These are phyloP conservation scores for Exephanes ischioxanthus DNA, from an alignment of 2,888 invertebrate genomes.

Conservation along the genomic window DNA sequence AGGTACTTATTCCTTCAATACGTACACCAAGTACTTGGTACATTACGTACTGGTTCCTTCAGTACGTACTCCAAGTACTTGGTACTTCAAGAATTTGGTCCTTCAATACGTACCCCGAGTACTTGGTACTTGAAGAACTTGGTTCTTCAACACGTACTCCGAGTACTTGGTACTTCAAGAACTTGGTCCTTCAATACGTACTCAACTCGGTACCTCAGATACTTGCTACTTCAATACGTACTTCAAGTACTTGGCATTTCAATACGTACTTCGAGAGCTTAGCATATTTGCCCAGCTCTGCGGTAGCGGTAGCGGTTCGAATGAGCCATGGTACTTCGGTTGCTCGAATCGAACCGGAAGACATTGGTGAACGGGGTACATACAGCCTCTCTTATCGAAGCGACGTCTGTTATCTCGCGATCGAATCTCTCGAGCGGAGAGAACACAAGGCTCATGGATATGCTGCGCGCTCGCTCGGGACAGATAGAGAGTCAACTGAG, in stretches of 20 bases:
- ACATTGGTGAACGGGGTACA: conserved; percentile 30
- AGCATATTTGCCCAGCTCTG: neutral
- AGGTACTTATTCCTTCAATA: too few species aligned
- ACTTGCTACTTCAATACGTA: neutral
- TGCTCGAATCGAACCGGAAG: conserved; percentile 50
- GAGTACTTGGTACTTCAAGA: too few species aligned
- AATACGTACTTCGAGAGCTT: neutral
- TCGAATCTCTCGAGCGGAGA: conserved; percentile 51
- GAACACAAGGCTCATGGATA: conserved; percentile 34
- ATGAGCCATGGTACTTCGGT: neutral
- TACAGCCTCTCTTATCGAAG: conserved; percentile 43
- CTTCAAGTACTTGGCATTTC: neutral
- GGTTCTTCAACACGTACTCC: too few species aligned
- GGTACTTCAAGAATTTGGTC: too few species aligned
- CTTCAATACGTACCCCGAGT: too few species aligned
- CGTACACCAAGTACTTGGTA: neutral
- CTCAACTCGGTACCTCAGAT: too few species aligned
- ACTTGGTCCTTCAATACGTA: too few species aligned
- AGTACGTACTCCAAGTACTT: too few species aligned
- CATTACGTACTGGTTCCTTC: too few species aligned
- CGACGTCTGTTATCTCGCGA: conserved; percentile 52
- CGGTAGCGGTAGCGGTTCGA: neutral
- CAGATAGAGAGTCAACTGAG: conserved; percentile 28
- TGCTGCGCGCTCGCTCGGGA: conserved; percentile 19
- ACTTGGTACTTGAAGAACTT: too few species aligned